These are phyloP conservation scores for Nomia melanderi DNA, from an alignment of 1,140 invertebrate genomes.

Conservation along the genomic window DNA sequence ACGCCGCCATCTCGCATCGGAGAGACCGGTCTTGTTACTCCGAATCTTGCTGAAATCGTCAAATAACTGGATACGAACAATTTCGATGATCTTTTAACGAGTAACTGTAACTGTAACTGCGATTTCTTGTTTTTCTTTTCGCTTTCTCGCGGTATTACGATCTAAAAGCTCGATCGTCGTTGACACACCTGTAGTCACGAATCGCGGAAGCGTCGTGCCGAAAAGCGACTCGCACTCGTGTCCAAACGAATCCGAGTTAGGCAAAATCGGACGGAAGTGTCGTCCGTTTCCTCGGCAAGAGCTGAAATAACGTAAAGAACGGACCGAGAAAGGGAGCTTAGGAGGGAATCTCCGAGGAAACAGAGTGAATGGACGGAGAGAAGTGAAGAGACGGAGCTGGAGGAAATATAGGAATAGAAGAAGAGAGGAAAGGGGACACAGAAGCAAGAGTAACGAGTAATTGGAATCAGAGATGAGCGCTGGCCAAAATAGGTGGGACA, in stretches of 20 bases:
- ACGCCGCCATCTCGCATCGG: no score
- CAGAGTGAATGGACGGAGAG: background rate
- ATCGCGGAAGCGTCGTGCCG: conserved; percentile 28
- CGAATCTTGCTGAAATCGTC: background rate
- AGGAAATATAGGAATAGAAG: background rate
- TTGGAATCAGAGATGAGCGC: background rate
- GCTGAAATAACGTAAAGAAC: background rate
- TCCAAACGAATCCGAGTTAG: background rate
- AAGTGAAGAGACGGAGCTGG: no score
- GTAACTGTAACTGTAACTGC: background rate
- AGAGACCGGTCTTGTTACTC: no score
- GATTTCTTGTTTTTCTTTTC: background rate
- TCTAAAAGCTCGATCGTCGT: conserved; percentile 19
- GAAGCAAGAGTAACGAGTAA: background rate
- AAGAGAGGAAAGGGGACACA: background rate
- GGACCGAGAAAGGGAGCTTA: background rate
- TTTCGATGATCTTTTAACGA: background rate
- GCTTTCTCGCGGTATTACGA: conserved; percentile 19
- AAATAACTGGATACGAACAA: background rate
- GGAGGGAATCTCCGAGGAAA: background rate
- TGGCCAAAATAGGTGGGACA: background rate
- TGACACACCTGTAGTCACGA: conserved; percentile 28
- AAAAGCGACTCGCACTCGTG: conserved; percentile 12
- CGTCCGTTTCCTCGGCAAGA: no score
- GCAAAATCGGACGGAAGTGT: background rate